Conservation (phyloP, 2,888 invertebrate genomes). For the Volucella zonaria region DNA sequence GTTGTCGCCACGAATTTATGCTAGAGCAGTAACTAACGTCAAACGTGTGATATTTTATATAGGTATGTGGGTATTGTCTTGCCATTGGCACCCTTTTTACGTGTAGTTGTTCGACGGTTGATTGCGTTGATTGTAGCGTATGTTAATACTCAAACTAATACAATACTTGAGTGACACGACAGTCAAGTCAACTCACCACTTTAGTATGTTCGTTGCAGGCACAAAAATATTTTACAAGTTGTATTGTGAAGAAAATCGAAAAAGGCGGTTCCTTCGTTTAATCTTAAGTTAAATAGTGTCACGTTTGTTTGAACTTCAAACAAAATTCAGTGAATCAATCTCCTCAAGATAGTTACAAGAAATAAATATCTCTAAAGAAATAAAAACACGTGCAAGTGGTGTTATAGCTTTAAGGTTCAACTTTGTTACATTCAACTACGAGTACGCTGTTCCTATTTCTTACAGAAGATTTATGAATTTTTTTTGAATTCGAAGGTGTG, state of each 20-base stretch:
- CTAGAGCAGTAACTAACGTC: slow-evolving; percentile 37
- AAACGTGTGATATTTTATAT: slow-evolving; percentile 44
- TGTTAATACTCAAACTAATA: slow-evolving; percentile 42
- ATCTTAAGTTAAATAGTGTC: slow-evolving; percentile 23
- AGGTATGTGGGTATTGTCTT: slow-evolving; percentile 44
- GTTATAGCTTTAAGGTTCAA: slow-evolving; percentile 36
- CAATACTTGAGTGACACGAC: slow-evolving; percentile 47
- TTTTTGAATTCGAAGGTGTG: slow-evolving; percentile 64
- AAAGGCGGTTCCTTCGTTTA: slow-evolving; percentile 65
- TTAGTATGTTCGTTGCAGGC: slow-evolving; percentile 56
- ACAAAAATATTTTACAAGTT: slow-evolving; percentile 57
- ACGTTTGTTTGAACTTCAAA: slow-evolving; percentile 14
- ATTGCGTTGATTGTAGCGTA: slow-evolving; percentile 33
- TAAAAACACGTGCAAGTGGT: slow-evolving; percentile 7
- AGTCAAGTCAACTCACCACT: slow-evolving; percentile 6
- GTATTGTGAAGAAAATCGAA: slow-evolving; percentile 63
- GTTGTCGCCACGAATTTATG: slow-evolving; percentile 29
- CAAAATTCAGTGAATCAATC: not conserved
- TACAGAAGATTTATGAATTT: slow-evolving; percentile 46
- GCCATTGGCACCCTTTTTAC: slow-evolving; percentile 37
- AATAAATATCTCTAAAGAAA: slow-evolving; percentile 5
- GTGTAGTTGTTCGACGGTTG: slow-evolving; percentile 46
- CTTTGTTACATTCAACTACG: slow-evolving; percentile 8
- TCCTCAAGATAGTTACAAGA: not conserved
- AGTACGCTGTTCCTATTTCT: slow-evolving; percentile 44